Percentiles rank a stretch among this genome's conserved stretches.
Conservation (phyloP, 2,797 vertebrate species). For the Anolis apletophallus region DNA sequence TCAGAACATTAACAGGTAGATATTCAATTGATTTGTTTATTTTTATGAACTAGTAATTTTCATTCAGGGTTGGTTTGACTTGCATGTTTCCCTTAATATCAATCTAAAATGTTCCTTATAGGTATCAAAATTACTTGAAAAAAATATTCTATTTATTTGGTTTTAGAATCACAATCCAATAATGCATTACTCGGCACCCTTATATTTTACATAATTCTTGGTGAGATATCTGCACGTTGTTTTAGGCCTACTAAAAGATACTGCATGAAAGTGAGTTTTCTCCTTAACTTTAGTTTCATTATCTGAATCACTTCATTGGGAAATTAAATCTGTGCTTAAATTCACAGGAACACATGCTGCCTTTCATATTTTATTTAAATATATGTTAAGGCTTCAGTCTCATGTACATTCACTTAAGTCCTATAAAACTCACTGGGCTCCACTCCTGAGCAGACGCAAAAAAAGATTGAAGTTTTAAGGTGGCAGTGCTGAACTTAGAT, state of each 20-base stretch:
- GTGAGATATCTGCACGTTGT: slow-evolving; percentile 35
- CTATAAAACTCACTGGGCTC: too few relatives aligned
- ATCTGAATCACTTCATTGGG: neutral
- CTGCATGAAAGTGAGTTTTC: neutral
- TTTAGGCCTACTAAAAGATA: neutral
- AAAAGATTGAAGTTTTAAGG: too few relatives aligned
- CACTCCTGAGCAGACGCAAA: neutral
- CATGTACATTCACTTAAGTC: neutral
- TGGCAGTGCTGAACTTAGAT: neutral
- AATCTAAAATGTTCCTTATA: slow-evolving; percentile 20
- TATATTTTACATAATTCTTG: slow-evolving; percentile 37
- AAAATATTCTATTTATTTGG: slow-evolving; percentile 14
- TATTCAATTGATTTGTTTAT: slow-evolving; percentile 54
- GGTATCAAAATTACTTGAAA: slow-evolving; percentile 13
- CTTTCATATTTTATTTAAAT: neutral
- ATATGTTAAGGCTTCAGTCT: neutral
- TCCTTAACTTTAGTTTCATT: neutral
- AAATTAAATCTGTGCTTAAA: neutral
- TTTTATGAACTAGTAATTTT: slow-evolving; percentile 51
- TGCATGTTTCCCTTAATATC: slow-evolving; percentile 46
- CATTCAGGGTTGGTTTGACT: slow-evolving; percentile 41
- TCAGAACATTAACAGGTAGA: slow-evolving; percentile 64
- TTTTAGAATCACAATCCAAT: accelerated
- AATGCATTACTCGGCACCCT: slow-evolving; percentile 29
- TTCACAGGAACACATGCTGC: neutral